Evolutionary conservation across 2,797 vertebrate species (phyloP), one percentile per base, ranked within the genome.

Genomic region (Propithecus perrieri): DNA sequence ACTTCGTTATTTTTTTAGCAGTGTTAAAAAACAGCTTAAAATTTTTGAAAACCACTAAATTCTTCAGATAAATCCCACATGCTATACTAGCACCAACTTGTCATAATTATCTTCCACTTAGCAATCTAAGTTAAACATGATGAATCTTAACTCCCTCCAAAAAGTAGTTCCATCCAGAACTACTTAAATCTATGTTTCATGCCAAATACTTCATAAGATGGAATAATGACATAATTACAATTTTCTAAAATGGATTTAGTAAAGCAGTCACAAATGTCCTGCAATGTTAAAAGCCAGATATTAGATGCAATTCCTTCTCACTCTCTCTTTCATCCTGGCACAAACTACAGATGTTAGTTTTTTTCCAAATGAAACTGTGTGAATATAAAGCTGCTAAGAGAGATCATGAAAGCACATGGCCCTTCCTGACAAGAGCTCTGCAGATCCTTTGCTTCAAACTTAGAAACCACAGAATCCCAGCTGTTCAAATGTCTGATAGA

Each of bases 401-500:
- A 92, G 74, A 88, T 50, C 92, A 80, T 80, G 94, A 76, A 88
- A 89, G 67, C 33, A 35, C 72, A 33, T 7, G 69, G 86, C 69
- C 94, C 89, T 96, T 63, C 48, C 53, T 96, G 96, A 93, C 86
- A 79, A 2, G 53, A 97, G 59, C 46, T 48, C 38, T 78, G 83
- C 91, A 94, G 91, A 96, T 88, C 38, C 59, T 92, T 96, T 85
- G 33, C 91, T 87, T 97, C 94, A 89, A 92, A 94, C 53, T 86
- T 94, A 96, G 85, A 97, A 96, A 97, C 87, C 46, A 79, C 94
- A 97, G 86, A 95, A 94, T 96, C 89, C 94, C 97, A 98, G 97
- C 96, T 97, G 97, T 96, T 96, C 91, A 94, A 96, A 97, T 86
- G 96, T 95, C 97, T 97, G 95, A 93, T 89, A 97, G 96, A 96